phyloP scores from a whole-genome alignment of 2,797 vertebrate genomes.

The Astyanax mexicanus region DNA sequence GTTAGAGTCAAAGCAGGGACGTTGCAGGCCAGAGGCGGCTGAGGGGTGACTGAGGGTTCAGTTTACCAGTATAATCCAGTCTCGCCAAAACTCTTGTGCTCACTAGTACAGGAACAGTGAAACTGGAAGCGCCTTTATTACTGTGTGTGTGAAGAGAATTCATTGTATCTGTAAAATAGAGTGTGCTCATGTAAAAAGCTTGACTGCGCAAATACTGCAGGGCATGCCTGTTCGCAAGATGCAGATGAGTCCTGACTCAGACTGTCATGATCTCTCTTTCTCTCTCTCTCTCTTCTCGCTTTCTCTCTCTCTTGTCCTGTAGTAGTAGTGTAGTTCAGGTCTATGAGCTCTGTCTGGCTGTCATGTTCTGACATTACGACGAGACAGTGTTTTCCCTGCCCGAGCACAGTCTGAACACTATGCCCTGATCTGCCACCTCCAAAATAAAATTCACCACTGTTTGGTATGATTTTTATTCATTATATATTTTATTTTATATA shows the following conservation, averaged over 20 bases:
- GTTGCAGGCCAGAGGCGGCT: background rate
- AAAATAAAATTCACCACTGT: background rate
- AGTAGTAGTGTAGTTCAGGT: constrained; percentile 3
- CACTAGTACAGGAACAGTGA: background rate
- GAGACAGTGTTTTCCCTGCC: background rate
- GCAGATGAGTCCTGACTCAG: background rate
- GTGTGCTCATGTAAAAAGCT: background rate
- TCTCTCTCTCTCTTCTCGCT: background rate
- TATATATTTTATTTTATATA: too few species aligned
- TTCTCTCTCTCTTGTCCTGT: background rate
- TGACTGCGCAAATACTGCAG: background rate
- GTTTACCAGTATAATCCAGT: background rate
- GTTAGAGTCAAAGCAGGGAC: background rate
- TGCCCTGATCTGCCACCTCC: constrained; percentile 9
- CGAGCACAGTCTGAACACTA: constrained; percentile 6
- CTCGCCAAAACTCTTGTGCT: background rate
- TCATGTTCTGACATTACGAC: constrained; percentile 17
- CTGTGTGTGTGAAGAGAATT: constrained; percentile 1
- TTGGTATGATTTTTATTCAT: too few species aligned
- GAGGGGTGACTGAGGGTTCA: background rate
- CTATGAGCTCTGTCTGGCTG: constrained; percentile 8
- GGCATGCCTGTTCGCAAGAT: constrained; percentile 22
- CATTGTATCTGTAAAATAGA: constrained; percentile 2
- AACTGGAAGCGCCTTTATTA: constrained; percentile 65
- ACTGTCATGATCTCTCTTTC: constrained; percentile 3